phyloP scores from a whole-genome alignment of 2,113 vertebrate species.

The Epinephelus lanceolatus region DNA sequence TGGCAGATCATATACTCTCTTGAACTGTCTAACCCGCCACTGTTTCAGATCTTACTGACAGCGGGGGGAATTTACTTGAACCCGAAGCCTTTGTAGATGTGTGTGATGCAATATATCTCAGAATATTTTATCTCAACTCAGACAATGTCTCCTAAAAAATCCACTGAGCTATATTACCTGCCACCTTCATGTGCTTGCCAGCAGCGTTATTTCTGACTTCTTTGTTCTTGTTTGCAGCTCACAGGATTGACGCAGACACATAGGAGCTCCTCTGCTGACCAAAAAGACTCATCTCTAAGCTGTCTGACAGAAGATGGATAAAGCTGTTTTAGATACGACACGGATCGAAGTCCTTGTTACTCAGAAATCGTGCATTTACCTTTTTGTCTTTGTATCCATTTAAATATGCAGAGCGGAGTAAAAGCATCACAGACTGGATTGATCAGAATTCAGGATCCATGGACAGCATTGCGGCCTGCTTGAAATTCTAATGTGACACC shows the following conservation, averaged over 20 bases:
- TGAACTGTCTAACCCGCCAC: conserved; percentile 10
- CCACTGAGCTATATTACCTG: conserved; percentile 11
- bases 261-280: conserved; percentile 80
- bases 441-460: conserved; percentile 40
- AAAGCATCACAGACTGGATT: conserved; percentile 51
- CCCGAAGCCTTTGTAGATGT: conserved; percentile 1
- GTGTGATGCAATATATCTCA: conserved; percentile 24
- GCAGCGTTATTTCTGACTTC: conserved; percentile 20
- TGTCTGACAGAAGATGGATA: conserved; percentile 64
- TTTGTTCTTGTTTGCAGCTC: conserved; percentile 85
- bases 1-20: background rate
- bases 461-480: conserved; percentile 57
- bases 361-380: conserved; percentile 69
- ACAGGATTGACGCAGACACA: conserved; percentile 96
- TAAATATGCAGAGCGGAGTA: conserved; percentile 66
- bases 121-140: conserved; percentile 17
- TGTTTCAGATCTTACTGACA: conserved; percentile 21
- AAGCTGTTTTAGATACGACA: conserved; percentile 75
- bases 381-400: conserved; percentile 73
- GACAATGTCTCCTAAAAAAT: conserved; percentile 5
- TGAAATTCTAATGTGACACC: conserved; percentile 59
- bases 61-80: conserved; percentile 10
- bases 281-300: conserved; percentile 65
- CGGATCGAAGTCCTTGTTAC: conserved; percentile 68
- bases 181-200: background rate